phyloP scores from a whole-genome alignment of 1,140 invertebrate species.

The Drosophila kohkoa region DNA sequence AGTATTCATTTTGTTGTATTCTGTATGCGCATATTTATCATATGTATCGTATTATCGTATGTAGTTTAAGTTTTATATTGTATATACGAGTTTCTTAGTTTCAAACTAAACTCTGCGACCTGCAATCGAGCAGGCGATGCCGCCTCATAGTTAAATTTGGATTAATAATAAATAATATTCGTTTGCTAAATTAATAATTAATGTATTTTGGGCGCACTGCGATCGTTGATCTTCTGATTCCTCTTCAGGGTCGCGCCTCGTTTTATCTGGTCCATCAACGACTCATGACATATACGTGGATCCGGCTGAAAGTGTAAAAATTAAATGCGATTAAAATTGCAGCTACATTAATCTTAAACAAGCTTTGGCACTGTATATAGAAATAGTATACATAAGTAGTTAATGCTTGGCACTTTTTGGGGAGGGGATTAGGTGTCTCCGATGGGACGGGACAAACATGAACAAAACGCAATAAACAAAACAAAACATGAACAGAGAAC shows the following conservation, averaged over 20 bases:
- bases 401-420: slow-evolving; percentile 44
- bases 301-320: slow-evolving; percentile 86
- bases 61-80: slow-evolving; percentile 53
- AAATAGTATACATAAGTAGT: slow-evolving; percentile 19
- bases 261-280: slow-evolving; percentile 95
- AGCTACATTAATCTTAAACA: neutral
- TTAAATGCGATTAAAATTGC: neutral
- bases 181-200: slow-evolving; percentile 70
- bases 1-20: slow-evolving; percentile 51
- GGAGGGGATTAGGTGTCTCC: slow-evolving; percentile 51
- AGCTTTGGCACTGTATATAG: slow-evolving; percentile 8
- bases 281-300: slow-evolving; percentile 90
- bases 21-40: slow-evolving; percentile 44
- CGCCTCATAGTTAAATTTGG: slow-evolving; percentile 55
- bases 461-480: slow-evolving; percentile 7
- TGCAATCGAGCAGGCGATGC: slow-evolving; percentile 60
- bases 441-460: slow-evolving; percentile 40
- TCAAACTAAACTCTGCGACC: slow-evolving; percentile 75
- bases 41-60: slow-evolving; percentile 37
- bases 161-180: slow-evolving; percentile 59
- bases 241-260: slow-evolving; percentile 92
- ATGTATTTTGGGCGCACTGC: slow-evolving; percentile 90
- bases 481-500: slow-evolving; percentile 23
- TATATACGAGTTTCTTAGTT: slow-evolving; percentile 73
- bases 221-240: slow-evolving; percentile 87